Conservation (phyloP, 2,113 vertebrate species). For the Chaenogobius annularis region DNA sequence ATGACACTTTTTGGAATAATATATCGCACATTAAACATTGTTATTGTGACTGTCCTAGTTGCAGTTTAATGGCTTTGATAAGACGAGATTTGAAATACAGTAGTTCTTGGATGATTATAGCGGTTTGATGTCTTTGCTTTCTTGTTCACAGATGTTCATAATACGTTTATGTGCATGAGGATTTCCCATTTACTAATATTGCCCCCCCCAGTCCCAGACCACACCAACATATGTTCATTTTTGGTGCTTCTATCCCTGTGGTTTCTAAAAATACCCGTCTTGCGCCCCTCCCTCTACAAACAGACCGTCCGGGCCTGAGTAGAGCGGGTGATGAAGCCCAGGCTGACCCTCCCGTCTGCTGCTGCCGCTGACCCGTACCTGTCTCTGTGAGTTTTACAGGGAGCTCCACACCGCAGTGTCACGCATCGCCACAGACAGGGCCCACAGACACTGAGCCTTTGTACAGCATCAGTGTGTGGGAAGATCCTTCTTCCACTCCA, state of each 20-base stretch:
- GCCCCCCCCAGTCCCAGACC: slow-evolving; percentile 4
- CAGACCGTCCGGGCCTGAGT: slow-evolving; percentile 35
- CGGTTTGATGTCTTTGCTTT: background rate
- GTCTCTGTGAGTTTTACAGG: slow-evolving; percentile 70
- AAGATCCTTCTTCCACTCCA: slow-evolving; percentile 33
- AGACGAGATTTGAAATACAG: no score
- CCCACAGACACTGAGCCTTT: slow-evolving; percentile 72
- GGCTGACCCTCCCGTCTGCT: slow-evolving; percentile 59
- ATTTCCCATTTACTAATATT: slow-evolving; percentile 33
- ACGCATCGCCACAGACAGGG: slow-evolving; percentile 58
- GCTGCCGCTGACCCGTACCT: slow-evolving; percentile 72
- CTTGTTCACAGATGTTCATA: slow-evolving; percentile 9
- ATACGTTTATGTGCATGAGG: slow-evolving; percentile 23
- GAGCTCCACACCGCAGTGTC: slow-evolving; percentile 63
- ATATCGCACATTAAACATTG: no score
- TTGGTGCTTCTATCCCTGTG: slow-evolving; percentile 46
- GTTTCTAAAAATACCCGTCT: slow-evolving; percentile 64
- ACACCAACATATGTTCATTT: slow-evolving; percentile 37
- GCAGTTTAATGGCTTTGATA: no score
- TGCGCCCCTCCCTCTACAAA: slow-evolving; percentile 31
- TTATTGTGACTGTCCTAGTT: no score
- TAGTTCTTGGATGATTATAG: background rate
- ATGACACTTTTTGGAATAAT: no score
- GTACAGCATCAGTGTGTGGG: slow-evolving; percentile 56
- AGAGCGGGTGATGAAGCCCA: slow-evolving; percentile 56